phyloP scores from a whole-genome alignment of 2,797 vertebrate genomes.

The Ambastaia sidthimunki region DNA sequence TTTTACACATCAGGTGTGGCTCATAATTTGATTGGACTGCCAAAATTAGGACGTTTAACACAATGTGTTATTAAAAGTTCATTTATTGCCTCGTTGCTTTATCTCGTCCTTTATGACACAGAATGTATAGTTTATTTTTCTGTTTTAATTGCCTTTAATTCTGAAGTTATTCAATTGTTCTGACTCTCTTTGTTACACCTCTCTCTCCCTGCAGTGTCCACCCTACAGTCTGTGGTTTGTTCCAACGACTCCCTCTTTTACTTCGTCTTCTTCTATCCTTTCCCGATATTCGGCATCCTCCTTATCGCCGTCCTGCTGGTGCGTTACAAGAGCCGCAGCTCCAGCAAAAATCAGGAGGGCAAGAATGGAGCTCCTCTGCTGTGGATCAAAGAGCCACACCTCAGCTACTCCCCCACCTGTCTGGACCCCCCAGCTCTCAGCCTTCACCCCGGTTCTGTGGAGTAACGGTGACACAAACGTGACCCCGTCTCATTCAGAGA shows the following conservation, averaged over 20 bases:
- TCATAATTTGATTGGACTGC: too few species aligned
- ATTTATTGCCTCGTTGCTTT: too few species aligned
- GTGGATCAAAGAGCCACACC: conserved; percentile 98
- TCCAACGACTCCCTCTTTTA: conserved; percentile 96
- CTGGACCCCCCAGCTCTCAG: conserved; percentile 95
- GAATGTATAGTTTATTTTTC: not conserved
- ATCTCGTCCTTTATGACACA: too few species aligned
- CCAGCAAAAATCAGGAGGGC: conserved; percentile 93
- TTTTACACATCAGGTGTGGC: too few species aligned
- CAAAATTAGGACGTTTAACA: too few species aligned
- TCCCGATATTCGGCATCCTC: conserved; percentile 95
- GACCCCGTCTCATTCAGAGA: conserved; percentile 42
- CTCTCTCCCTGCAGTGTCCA: conserved; percentile 79
- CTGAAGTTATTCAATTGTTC: not conserved
- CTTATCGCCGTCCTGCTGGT: conserved; percentile 93
- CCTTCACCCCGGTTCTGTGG: conserved; percentile 96
- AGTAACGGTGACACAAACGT: conserved; percentile 75
- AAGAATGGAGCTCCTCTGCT: conserved; percentile 96
- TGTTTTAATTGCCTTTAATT: not conserved
- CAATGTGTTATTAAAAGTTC: too few species aligned
- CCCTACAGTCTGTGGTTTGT: conserved; percentile 91
- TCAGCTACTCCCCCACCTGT: conserved; percentile 98
- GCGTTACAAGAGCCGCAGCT: conserved; percentile 91
- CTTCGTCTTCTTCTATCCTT: conserved; percentile 98
- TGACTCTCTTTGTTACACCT: not conserved